These are phyloP conservation scores for Caerostris extrusa DNA, from an alignment of 1,140 invertebrate species.

Conservation along the genomic window DNA sequence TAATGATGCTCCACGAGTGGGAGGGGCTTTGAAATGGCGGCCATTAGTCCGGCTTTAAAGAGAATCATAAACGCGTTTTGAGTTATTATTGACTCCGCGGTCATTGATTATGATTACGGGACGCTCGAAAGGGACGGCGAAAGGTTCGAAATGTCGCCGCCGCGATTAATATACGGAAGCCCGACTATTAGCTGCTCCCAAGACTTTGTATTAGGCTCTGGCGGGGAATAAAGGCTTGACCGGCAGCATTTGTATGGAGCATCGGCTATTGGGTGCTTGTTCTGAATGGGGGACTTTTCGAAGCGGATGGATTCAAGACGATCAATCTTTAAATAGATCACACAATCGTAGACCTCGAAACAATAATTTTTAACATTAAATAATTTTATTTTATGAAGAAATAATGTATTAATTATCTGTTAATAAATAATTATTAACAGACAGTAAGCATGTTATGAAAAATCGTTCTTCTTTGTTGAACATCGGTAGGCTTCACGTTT, in stretches of 20 bases:
- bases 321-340: too few species aligned
- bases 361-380: too few species aligned
- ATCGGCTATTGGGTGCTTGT: slow-evolving; percentile 12
- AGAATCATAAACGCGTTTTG: slow-evolving; percentile 70
- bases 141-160: slow-evolving; percentile 12
- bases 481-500: too few species aligned
- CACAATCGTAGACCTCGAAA: too few species aligned
- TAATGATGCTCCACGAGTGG: slow-evolving; percentile 65
- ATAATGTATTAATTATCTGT: too few species aligned
- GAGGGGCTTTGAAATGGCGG: slow-evolving; percentile 71
- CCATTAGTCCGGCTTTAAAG: slow-evolving; percentile 73
- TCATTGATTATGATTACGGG: slow-evolving; percentile 71
- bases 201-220: not conserved
- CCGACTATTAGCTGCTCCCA: not conserved
- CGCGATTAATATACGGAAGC: slow-evolving; percentile 35
- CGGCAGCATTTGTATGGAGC: not conserved
- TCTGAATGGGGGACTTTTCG: not conserved
- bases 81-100: slow-evolving; percentile 70
- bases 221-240: not conserved
- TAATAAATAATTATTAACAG: too few species aligned
- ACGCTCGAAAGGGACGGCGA: slow-evolving; percentile 26
- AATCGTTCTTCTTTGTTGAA: too few species aligned
- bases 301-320: too few species aligned
- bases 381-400: too few species aligned
- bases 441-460: too few species aligned